Evolutionary conservation across 2,888 invertebrate species (phyloP), one percentile per base, ranked within the genome.

Genomic region (Patella ulyssiponensis): DNA sequence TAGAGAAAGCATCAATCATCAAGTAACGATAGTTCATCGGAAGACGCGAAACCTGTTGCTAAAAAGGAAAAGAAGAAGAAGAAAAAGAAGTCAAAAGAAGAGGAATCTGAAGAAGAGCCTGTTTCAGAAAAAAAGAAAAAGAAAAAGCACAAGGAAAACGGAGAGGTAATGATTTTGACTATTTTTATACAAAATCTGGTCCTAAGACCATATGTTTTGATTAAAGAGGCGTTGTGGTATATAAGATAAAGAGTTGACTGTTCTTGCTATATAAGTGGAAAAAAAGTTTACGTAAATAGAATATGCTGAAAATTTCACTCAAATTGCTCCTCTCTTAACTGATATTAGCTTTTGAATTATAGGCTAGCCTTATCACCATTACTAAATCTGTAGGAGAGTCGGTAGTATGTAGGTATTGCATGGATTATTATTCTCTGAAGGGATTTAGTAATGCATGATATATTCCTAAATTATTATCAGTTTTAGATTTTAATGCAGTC

Each of bases 81-180:
- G 80, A 87, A 86, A 70, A 87, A 88, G 80, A 85, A 88, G 73
- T 84, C 85, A 17, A 20, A 83, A 1, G 76, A 80, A 11, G 78
- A 77, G 20, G 80, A 77, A 17, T 74, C 74, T 33, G 83, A 81
- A 33, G 82, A 84, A 78, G 86, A 86, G 81, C 88, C 87, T 79
- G 88, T 88, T 82, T 87, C 88, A 79, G 86, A 86, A 71, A 87
- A 88, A 80, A 87, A 86, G 69, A 86, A 88, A 79, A 85, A 88
- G 73, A 86, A 86, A 78, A 83, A 85, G 73, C 79, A 85, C n/a
- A 81, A 87, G 78, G 81, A 83, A 58, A 78, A 79, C 44, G 80
- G 79, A 54, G 81, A 81, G 51, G 79, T 72, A 52, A 70, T 54
- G 51, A 20, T 70, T n/a, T 52, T 20, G 2, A 44, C 17, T 20